phyloP scores from a whole-genome alignment of 2,888 invertebrate species.

The Malachius bipustulatus region DNA sequence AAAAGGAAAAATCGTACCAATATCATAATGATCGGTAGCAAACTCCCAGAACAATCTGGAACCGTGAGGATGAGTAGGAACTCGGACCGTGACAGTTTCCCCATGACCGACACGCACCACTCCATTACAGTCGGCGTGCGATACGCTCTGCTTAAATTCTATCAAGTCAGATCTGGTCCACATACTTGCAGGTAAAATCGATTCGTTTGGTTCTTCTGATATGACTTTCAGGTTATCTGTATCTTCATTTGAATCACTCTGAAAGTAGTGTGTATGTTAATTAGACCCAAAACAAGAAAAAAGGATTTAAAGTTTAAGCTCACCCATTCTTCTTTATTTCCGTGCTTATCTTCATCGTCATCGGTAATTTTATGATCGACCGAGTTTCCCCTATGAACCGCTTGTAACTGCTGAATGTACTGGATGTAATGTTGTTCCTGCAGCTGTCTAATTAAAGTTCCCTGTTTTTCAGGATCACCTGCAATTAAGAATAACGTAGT shows the following conservation, averaged over 20 bases:
- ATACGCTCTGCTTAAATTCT: conserved; percentile 81
- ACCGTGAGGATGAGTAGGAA: conserved; percentile 92
- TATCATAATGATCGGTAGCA: conserved; percentile 95
- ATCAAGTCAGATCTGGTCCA: conserved; percentile 86
- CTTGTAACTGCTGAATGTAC: conserved; percentile 87
- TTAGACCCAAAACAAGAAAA: conserved; percentile 2
- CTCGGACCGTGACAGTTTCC: conserved; percentile 91
- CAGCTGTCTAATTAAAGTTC: conserved; percentile 80
- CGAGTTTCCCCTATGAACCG: conserved; percentile 35
- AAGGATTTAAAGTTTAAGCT: too few relatives aligned
- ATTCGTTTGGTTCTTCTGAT: conserved; percentile 18
- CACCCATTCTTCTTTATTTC: conserved; percentile 18
- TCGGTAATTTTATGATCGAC: conserved; percentile 23
- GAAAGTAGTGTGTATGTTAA: too few relatives aligned
- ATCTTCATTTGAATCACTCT: conserved; percentile 17
- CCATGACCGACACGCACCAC: conserved; percentile 91
- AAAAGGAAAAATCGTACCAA: too few relatives aligned
- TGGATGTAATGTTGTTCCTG: conserved; percentile 99
- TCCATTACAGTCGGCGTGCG: conserved; percentile 68
- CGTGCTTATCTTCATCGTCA: conserved; percentile 15
- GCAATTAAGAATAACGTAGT: too few relatives aligned
- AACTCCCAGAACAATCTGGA: conserved; percentile 97
- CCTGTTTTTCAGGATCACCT: conserved; percentile 79
- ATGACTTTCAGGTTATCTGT: conserved; percentile 19
- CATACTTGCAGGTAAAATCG: conserved; percentile 70